Evolutionary conservation across 2,888 invertebrate species (phyloP).

Genomic region (Fabriciana adippe): DNA sequence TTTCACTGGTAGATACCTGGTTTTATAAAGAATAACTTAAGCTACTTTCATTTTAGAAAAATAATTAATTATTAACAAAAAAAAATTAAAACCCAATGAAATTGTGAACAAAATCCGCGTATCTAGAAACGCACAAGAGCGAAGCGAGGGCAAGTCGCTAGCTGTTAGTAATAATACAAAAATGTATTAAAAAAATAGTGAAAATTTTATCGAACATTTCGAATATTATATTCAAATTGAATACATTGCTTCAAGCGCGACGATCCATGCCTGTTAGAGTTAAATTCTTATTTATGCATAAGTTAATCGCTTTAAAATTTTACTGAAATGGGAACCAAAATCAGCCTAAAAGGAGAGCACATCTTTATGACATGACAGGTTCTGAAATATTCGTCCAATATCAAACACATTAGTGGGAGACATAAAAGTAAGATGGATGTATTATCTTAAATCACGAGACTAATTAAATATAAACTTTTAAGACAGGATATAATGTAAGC

Average conservation of each 20-base stretch:
- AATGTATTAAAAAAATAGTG: no score
- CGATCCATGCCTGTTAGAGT: neutral
- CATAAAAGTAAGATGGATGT: slow-evolving; percentile 39
- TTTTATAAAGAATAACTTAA: no score
- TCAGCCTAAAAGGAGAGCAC: neutral
- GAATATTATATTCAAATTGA: neutral
- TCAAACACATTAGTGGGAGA: slow-evolving; percentile 34
- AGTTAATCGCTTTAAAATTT: slow-evolving; percentile 23
- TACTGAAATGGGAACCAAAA: slow-evolving; percentile 13
- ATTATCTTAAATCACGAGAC: slow-evolving; percentile 41
- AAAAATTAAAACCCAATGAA: no score
- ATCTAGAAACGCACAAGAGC: no score
- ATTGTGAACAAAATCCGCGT: no score
- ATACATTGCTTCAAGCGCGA: neutral
- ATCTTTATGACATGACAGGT: slow-evolving; percentile 25
- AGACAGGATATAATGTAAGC: slow-evolving; percentile 34
- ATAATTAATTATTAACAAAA: no score
- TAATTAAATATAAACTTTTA: slow-evolving; percentile 43
- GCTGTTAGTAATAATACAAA: no score
- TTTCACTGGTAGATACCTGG: no score
- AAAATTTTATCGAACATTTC: neutral
- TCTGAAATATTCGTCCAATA: slow-evolving; percentile 31
- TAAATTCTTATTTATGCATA: slow-evolving; percentile 19
- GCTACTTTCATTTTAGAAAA: no score
- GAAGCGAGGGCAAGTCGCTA: no score